Evolutionary conservation across 2,888 invertebrate species (phyloP).

Genomic region (Sinohyriopsis cumingii): DNA sequence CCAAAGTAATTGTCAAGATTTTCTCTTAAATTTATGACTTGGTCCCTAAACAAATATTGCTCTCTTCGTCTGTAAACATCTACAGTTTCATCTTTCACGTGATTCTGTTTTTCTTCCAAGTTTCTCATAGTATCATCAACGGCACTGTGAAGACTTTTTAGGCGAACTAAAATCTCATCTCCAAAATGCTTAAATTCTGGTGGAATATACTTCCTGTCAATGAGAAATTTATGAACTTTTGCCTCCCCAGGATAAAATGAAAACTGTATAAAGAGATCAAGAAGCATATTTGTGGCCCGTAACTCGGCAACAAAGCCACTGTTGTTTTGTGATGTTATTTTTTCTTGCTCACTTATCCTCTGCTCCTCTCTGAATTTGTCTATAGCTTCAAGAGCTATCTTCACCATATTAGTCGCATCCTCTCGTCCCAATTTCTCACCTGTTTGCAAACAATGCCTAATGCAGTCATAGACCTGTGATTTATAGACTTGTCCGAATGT

Average conservation of each 20-base stretch:
- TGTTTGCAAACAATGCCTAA: constrained; percentile 12
- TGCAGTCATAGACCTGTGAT: constrained; percentile 23
- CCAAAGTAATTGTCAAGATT: constrained; percentile 49
- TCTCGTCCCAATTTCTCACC: constrained; percentile 16
- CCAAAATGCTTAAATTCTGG: constrained; percentile 18
- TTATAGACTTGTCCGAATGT: constrained; percentile 45
- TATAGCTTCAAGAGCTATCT: constrained; percentile 21
- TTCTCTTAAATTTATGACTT: constrained; percentile 33
- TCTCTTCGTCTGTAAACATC: too few relatives aligned
- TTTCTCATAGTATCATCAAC: constrained; percentile 31
- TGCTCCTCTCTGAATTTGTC: constrained; percentile 36
- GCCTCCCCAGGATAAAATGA: constrained; percentile 16
- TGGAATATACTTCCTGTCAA: constrained; percentile 25
- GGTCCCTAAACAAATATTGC: background rate
- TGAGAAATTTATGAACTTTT: constrained; percentile 37
- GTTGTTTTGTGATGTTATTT: constrained; percentile 28
- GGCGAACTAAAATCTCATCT: constrained; percentile 12
- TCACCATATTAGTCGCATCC: constrained; percentile 22
- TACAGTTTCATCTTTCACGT: constrained; percentile 31
- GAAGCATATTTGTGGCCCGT: constrained; percentile 31
- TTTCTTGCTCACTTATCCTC: constrained; percentile 33
- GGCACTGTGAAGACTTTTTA: constrained; percentile 29
- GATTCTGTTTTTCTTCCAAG: constrained; percentile 40
- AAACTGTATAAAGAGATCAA: constrained; percentile 39
- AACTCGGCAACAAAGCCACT: constrained; percentile 54